Percentiles rank a stretch among this genome's conserved stretches.
Evolutionary conservation across 1,140 invertebrate species (phyloP).

Genomic region (Centruroides sculpturatus): DNA sequence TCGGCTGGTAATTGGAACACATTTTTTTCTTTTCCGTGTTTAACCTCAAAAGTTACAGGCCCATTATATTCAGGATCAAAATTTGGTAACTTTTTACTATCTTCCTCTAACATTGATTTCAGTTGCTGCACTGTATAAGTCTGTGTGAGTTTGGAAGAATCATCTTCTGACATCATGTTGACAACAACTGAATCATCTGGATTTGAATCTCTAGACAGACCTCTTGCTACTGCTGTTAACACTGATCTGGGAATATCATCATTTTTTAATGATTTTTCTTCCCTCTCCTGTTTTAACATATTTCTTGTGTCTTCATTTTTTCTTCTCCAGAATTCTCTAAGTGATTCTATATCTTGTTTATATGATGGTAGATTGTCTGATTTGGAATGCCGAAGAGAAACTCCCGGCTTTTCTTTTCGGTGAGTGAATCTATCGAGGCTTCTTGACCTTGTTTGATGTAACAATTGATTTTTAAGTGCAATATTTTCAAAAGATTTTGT

Average conservation of each 20-base stretch:
- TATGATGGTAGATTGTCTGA: no score
- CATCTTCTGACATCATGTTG: conserved; percentile 5
- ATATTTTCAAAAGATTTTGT: no score
- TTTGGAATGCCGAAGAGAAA: no score
- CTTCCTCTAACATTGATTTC: not conserved
- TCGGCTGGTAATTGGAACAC: conserved; percentile 15
- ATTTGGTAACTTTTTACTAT: not conserved
- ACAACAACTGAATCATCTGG: conserved; percentile 5
- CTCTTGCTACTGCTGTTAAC: not conserved
- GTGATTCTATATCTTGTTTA: no score
- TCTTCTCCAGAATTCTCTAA: no score
- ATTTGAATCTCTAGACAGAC: not conserved
- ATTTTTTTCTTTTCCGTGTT: conserved; percentile 16
- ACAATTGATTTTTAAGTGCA: no score
- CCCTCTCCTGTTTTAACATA: no score
- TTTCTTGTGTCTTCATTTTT: no score
- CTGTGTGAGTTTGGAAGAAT: conserved; percentile 6
- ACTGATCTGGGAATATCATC: not conserved
- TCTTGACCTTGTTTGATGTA: no score
- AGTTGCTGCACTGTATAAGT: conserved; percentile 7
- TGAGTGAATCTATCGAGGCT: no score
- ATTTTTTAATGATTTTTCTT: not conserved
- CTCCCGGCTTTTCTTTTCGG: no score
- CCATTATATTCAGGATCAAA: conserved; percentile 12
- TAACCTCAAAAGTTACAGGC: conserved; percentile 15